Percentiles rank a stretch among this genome's conserved stretches.
Conservation (phyloP, 2,888 invertebrate species). For the Clunio marinus region DNA sequence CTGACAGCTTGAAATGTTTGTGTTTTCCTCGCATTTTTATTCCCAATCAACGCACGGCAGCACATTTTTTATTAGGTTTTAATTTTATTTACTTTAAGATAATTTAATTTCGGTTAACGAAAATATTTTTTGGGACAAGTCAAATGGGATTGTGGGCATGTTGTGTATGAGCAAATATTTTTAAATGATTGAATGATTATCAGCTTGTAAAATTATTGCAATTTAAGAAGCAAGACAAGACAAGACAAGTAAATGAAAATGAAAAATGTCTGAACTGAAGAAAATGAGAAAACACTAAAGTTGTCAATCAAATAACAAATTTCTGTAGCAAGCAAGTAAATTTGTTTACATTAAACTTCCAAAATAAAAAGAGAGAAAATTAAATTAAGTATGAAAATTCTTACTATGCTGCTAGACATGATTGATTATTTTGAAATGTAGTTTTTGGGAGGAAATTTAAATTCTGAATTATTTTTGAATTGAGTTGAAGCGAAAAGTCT, state of each 20-base stretch:
- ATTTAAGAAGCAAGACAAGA: neutral
- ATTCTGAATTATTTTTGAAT: too few species aligned
- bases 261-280: neutral
- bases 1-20: constrained; percentile 38
- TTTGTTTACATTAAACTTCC: constrained; percentile 32
- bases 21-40: constrained; percentile 24
- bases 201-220: neutral
- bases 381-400: constrained; percentile 34
- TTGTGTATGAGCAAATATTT: too few species aligned
- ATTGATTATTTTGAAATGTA: too few species aligned
- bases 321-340: neutral
- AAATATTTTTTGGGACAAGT: too few species aligned
- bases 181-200: too few species aligned
- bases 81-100: constrained; percentile 18
- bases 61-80: constrained; percentile 28
- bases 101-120: neutral
- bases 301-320: constrained; percentile 36
- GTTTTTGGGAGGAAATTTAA: too few species aligned
- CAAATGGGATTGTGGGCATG: too few species aligned
- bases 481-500: constrained; percentile 10
- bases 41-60: constrained; percentile 4
- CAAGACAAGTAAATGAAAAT: neutral
- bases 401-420: constrained; percentile 12
- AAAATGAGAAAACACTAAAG: constrained; percentile 31
- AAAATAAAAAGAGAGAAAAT: constrained; percentile 24